These are phyloP conservation scores for Hippocampus guttulatus DNA, from an alignment of 2,113 vertebrate species.

Conservation along the genomic window DNA sequence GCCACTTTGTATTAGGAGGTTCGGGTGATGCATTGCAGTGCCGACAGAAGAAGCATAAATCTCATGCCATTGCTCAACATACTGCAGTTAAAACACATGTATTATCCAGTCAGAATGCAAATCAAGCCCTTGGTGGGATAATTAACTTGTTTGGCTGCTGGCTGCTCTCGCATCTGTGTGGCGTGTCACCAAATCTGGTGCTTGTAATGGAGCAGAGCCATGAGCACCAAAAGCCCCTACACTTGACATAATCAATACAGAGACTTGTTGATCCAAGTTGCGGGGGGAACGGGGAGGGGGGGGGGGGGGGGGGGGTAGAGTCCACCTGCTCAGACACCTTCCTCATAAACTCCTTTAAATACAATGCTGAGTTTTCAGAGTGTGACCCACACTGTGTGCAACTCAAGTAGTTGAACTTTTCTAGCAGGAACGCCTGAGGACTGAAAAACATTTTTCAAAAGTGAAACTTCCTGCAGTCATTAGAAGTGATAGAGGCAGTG, in stretches of 20 bases:
- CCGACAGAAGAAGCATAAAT: conserved; percentile 26
- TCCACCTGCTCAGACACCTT: conserved; percentile 40
- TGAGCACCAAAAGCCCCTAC: conserved; percentile 35
- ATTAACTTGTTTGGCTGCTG: conserved; percentile 60
- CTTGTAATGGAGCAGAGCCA: conserved; percentile 59
- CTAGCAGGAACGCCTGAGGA: background rate
- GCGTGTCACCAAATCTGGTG: conserved; percentile 50
- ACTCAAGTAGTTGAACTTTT: background rate
- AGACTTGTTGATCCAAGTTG: conserved; percentile 39
- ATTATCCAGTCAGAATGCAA: conserved; percentile 39
- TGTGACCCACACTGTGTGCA: conserved; percentile 3
- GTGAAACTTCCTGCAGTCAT: background rate
- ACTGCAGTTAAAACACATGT: conserved; percentile 8
- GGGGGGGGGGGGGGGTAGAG: conserved; percentile 41
- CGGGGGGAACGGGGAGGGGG: conserved; percentile 20
- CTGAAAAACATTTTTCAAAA: background rate
- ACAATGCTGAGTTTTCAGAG: conserved; percentile 24
- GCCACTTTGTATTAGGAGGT: conserved; percentile 3
- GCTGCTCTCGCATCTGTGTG: conserved; percentile 45
- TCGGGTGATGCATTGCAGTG: conserved; percentile 26
- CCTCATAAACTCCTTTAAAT: conserved; percentile 30
- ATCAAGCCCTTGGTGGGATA: conserved; percentile 55
- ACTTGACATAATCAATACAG: conserved; percentile 59
- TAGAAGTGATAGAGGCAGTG: background rate
- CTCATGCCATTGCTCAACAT: conserved; percentile 7